Base-by-base conservation (phyloP, 2,113 vertebrate genomes). In the Psilopsiagon aymara region DNA sequence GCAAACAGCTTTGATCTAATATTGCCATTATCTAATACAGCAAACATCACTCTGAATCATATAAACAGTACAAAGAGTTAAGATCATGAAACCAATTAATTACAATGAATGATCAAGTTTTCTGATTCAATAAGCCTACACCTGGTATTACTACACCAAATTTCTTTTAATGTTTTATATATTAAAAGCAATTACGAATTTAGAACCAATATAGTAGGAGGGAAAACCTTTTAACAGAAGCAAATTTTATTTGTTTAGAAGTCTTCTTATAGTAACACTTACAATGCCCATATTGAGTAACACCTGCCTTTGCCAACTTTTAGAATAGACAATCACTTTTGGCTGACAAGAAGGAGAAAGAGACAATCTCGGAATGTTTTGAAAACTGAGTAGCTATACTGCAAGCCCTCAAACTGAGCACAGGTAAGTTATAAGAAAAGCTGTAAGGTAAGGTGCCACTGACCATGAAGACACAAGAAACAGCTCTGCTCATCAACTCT, bases 131-230 rank as follows among this genome's bases (percentile, higher is more conserved):
- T 92, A 89, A 73, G 52, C 37, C 52, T 79, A 68, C 82, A 95
- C 70, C 68, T 95, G 64, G 4, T 76, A 94, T 95, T 91, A 91
- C 28, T 64, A 55, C 57, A 95, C 70, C 52, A 66, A 85, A 68
- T 86, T 94, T 76, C 7, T 88, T 93, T 76, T 91, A 92, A 81
- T 66, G 41, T 55, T 69, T 87, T 79, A 35, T 81, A 88, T 82
- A 91, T 79, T 91, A 91, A 86, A 95, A 91, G 37, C 85, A 91
- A 86, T 95, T 89, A 93, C 20, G 13, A 76, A 69, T 86, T 85
- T 82, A 69, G 35, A 70, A 89, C 66, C 49, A 88, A 95, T 62
- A 71, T 7, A 29, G 29, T 5, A 18, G 19, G 24, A 39, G 7
- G 1, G 2, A 14, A 8, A 12, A 19, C 24, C 47, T 78, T 62